Percentiles rank a stretch among this genome's conserved stretches.
Evolutionary conservation across 2,113 vertebrate species (phyloP).

Genomic region (Xiphophorus hellerii): DNA sequence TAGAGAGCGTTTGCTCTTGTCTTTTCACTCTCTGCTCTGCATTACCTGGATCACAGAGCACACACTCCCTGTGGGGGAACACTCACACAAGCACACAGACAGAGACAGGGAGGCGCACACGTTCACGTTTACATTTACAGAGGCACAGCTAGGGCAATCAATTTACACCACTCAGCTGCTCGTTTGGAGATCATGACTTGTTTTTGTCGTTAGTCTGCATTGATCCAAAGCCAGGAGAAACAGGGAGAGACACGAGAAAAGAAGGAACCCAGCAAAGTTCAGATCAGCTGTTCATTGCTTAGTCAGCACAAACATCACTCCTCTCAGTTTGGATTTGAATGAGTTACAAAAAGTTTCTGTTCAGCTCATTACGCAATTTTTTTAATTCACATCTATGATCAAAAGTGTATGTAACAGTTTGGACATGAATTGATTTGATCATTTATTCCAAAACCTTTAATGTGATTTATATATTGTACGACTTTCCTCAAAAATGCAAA

Average conservation of each 20-base stretch:
- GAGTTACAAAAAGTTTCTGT: not conserved
- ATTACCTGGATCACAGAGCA: constrained; percentile 83
- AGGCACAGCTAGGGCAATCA: constrained; percentile 45
- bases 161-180: constrained; percentile 57
- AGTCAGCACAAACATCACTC: not conserved
- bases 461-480: not conserved
- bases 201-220: constrained; percentile 46
- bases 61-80: constrained; percentile 65
- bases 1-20: constrained; percentile 62
- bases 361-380: not conserved
- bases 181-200: constrained; percentile 27
- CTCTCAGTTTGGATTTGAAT: not conserved
- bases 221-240: constrained; percentile 31
- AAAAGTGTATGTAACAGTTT: not conserved
- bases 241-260: not conserved
- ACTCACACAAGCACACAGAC: not conserved
- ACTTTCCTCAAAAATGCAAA: not conserved
- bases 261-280: not conserved
- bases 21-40: constrained; percentile 59
- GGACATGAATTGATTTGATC: not conserved
- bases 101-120: constrained; percentile 8
- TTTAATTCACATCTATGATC: not conserved
- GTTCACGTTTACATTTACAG: constrained; percentile 46
- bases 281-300: not conserved
- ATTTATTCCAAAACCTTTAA: not conserved